phyloP scores from a whole-genome alignment of 2,113 vertebrate genomes.

The Scatophagus argus region DNA sequence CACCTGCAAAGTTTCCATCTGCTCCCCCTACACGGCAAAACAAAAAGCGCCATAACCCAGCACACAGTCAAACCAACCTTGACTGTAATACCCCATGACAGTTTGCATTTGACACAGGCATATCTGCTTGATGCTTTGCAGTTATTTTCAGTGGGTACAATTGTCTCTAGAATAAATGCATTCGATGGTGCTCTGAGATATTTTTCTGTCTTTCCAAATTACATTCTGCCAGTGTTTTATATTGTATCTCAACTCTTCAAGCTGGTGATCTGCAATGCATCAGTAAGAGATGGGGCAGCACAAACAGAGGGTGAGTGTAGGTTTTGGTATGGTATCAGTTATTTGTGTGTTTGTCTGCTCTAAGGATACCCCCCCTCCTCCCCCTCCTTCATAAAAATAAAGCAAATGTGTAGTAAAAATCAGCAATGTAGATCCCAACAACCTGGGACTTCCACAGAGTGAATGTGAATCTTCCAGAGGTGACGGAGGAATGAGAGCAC shows the following conservation, averaged over 20 bases:
- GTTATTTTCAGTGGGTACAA: slow-evolving; percentile 56
- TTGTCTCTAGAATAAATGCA: slow-evolving; percentile 61
- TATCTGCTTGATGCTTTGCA: slow-evolving; percentile 52
- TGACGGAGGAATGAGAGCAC: slow-evolving; percentile 67
- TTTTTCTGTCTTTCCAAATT: slow-evolving; percentile 63
- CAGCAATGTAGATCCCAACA: slow-evolving; percentile 28
- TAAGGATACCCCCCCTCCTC: slow-evolving; percentile 20
- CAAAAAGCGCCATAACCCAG: slow-evolving; percentile 69
- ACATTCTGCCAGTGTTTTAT: slow-evolving; percentile 35
- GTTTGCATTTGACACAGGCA: slow-evolving; percentile 57
- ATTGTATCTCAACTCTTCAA: slow-evolving; percentile 43
- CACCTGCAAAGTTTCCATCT: slow-evolving; percentile 88
- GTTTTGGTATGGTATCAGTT: slow-evolving; percentile 49
- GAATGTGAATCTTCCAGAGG: slow-evolving; percentile 56
- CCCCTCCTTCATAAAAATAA: too few species aligned
- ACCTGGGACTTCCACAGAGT: slow-evolving; percentile 61
- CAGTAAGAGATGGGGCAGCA: slow-evolving; percentile 28
- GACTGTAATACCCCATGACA: slow-evolving; percentile 59
- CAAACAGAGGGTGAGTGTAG: slow-evolving; percentile 23
- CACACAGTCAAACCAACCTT: slow-evolving; percentile 61
- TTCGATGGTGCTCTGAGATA: slow-evolving; percentile 44
- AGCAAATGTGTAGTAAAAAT: slow-evolving; percentile 45
- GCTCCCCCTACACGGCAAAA: slow-evolving; percentile 72
- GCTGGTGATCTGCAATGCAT: slow-evolving; percentile 50
- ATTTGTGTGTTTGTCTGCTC: slow-evolving; percentile 57